Evolutionary conservation across 2,888 invertebrate species (phyloP).

Genomic region (Tridacna crocea): DNA sequence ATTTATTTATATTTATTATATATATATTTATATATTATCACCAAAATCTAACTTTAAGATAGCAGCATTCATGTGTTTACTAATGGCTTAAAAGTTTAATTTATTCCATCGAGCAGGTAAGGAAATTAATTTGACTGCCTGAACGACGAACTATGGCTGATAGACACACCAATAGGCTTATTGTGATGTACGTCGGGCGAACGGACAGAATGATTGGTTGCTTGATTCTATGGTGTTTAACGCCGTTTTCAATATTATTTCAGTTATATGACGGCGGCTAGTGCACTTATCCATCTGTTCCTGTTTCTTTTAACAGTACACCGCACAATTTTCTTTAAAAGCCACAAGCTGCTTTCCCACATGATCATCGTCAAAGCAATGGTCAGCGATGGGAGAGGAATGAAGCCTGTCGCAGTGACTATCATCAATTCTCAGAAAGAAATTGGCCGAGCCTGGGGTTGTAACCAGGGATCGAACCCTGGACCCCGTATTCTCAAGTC

Average conservation of each 20-base stretch:
- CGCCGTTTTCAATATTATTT: conserved; percentile 2
- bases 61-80: too few relatives aligned
- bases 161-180: too few relatives aligned
- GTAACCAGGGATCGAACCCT: background rate
- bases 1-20: too few relatives aligned
- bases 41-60: too few relatives aligned
- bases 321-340: background rate
- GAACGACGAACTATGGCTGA: too few relatives aligned
- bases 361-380: background rate
- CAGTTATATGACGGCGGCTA: background rate
- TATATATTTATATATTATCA: too few relatives aligned
- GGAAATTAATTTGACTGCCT: too few relatives aligned
- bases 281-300: background rate
- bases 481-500: background rate
- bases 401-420: background rate
- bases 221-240: background rate
- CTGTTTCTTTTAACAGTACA: background rate
- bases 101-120: too few relatives aligned
- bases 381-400: background rate
- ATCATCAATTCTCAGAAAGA: background rate
- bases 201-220: background rate
- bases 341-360: background rate
- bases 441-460: background rate
- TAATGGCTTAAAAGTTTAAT: too few relatives aligned
- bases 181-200: too few relatives aligned